Conservation (phyloP, 2,797 vertebrate species). For the Gastrophryne carolinensis region DNA sequence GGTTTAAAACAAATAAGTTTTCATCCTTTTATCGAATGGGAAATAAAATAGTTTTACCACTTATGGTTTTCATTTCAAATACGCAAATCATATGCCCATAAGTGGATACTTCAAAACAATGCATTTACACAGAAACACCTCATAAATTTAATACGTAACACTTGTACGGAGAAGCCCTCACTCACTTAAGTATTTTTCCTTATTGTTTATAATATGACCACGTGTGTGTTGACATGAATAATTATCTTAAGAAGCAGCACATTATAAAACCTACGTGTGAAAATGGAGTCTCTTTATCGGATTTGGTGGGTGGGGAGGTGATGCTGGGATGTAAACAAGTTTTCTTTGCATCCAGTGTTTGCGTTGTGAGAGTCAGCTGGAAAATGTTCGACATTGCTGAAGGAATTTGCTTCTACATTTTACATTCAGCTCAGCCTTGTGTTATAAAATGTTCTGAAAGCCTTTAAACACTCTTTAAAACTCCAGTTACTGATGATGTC, state of each 20-base stretch:
- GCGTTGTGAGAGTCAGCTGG: slow-evolving; percentile 37
- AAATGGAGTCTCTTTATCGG: slow-evolving; percentile 29
- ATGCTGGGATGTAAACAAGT: slow-evolving; percentile 36
- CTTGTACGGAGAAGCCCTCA: slow-evolving; percentile 57
- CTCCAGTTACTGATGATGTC: slow-evolving; percentile 65
- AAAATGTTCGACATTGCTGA: slow-evolving; percentile 54
- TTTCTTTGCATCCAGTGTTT: slow-evolving; percentile 34
- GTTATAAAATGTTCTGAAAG: slow-evolving; percentile 74
- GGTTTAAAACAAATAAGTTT: slow-evolving; percentile 42
- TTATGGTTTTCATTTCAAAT: slow-evolving; percentile 69
- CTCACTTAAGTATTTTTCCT: slow-evolving; percentile 60
- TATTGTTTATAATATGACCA: slow-evolving; percentile 58
- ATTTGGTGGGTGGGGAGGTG: background rate
- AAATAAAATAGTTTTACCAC: slow-evolving; percentile 60
- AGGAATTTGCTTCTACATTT: slow-evolving; percentile 69
- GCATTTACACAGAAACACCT: slow-evolving; percentile 66
- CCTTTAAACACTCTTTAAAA: slow-evolving; percentile 78
- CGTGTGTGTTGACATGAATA: slow-evolving; percentile 56
- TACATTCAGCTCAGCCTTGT: slow-evolving; percentile 63
- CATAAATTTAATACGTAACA: slow-evolving; percentile 70
- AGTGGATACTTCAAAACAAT: slow-evolving; percentile 72
- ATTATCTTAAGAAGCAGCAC: slow-evolving; percentile 53
- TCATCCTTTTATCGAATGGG: slow-evolving; percentile 51
- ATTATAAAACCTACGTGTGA: slow-evolving; percentile 48
- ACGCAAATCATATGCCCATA: slow-evolving; percentile 65